Percentiles rank a stretch among this genome's conserved stretches.
phyloP scores from a whole-genome alignment of 1,140 invertebrate species.

The Oryzaephilus surinamensis region DNA sequence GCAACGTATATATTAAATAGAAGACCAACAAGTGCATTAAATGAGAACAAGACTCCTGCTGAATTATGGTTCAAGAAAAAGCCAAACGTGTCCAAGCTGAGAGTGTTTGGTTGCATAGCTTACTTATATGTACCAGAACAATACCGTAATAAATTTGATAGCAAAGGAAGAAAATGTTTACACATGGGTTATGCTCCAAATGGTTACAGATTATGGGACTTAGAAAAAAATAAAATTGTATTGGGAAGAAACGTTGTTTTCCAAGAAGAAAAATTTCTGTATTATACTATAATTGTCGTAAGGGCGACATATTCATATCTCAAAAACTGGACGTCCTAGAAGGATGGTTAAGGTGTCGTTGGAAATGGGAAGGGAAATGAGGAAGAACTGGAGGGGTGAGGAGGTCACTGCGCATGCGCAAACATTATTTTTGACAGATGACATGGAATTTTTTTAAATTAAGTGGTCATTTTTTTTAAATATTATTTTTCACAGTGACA shows the following conservation, averaged over 20 bases:
- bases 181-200: constrained; percentile 16
- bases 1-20: constrained; percentile 5
- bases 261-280: constrained; percentile 10
- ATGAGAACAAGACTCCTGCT: constrained; percentile 17
- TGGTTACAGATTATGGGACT: constrained; percentile 23
- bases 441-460: no score
- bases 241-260: constrained; percentile 18
- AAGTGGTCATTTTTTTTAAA: no score
- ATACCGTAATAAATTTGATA: constrained; percentile 5
- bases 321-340: no score
- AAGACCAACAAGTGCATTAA: constrained; percentile 6
- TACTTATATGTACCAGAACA: constrained; percentile 17
- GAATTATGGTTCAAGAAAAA: constrained; percentile 28
- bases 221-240: constrained; percentile 17
- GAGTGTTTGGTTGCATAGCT: constrained; percentile 27
- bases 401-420: no score
- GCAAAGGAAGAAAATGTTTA: constrained; percentile 1
- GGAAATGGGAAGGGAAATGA: no score
- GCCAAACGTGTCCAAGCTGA: constrained; percentile 20
- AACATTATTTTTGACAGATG: no score
- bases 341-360: no score
- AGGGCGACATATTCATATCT: no score
- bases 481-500: no score
- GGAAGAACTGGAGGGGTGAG: no score
- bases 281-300: no score